Conservation (phyloP, 1,140 invertebrate genomes). For the Metopolophium dirhodum region DNA sequence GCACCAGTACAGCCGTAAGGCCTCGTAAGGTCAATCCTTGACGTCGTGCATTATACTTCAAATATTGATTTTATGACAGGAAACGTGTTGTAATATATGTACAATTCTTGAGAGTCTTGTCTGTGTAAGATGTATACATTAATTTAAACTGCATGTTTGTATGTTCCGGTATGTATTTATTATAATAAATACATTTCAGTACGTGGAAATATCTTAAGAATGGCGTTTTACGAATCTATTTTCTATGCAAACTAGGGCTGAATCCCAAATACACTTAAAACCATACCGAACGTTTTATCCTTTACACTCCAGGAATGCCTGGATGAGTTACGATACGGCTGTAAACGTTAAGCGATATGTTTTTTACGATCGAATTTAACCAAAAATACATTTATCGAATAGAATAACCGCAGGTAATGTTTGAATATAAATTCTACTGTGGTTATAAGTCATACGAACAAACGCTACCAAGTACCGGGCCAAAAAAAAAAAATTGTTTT, state of each 20-base stretch:
- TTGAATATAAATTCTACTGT: not conserved
- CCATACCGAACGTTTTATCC: constrained; percentile 12
- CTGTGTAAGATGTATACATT: not conserved
- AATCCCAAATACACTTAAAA: constrained; percentile 23
- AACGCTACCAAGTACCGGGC: not conserved
- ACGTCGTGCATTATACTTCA: not conserved
- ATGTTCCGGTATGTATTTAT: constrained; percentile 17
- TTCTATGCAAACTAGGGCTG: constrained; percentile 20
- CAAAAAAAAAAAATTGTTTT: not conserved
- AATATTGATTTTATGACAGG: not conserved
- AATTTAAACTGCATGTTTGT: not conserved
- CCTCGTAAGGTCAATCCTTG: not conserved
- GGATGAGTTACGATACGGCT: constrained; percentile 26
- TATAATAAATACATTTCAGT: not conserved
- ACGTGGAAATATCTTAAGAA: constrained; percentile 12
- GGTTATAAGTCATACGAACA: not conserved
- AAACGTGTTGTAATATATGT: not conserved
- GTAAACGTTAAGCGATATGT: constrained; percentile 24
- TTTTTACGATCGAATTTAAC: not conserved
- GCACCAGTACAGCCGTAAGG: not conserved
- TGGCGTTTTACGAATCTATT: constrained; percentile 14
- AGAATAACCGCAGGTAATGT: not conserved
- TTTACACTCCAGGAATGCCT: not conserved
- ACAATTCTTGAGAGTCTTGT: not conserved
- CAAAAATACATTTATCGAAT: not conserved